A percentile compares a stretch with the other conserved stretches of the same genome.
phyloP scores from a whole-genome alignment of 2,797 vertebrate genomes.

The Holocentrus rufus region DNA sequence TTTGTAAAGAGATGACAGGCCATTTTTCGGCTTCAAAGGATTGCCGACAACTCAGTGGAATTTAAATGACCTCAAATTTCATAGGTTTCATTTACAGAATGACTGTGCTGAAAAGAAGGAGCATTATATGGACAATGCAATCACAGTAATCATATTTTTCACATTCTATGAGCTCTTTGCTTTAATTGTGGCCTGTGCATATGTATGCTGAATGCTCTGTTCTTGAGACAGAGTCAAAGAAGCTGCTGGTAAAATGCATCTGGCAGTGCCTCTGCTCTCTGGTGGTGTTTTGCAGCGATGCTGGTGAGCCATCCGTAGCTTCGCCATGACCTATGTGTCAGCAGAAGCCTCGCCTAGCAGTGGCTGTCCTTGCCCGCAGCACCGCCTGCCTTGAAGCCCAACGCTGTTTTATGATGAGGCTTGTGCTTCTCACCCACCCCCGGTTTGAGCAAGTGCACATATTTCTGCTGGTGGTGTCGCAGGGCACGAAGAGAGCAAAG shows the following conservation, averaged over 20 bases:
- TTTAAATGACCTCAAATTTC: slow-evolving; percentile 71
- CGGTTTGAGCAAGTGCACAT: slow-evolving; percentile 17
- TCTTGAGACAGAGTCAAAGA: slow-evolving; percentile 23
- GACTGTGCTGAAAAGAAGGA: slow-evolving; percentile 45
- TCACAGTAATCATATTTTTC: slow-evolving; percentile 50
- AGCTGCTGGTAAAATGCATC: slow-evolving; percentile 24
- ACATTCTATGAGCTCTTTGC: slow-evolving; percentile 33
- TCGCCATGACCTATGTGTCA: slow-evolving; percentile 62
- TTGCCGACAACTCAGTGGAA: slow-evolving; percentile 69
- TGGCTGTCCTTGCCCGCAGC: slow-evolving; percentile 55
- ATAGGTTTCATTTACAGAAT: slow-evolving; percentile 59
- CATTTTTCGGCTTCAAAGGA: slow-evolving; percentile 71
- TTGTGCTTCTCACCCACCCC: slow-evolving; percentile 15
- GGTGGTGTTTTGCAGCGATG: slow-evolving; percentile 34
- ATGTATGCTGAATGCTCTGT: slow-evolving; percentile 16
- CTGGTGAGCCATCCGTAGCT: slow-evolving; percentile 60
- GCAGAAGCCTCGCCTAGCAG: slow-evolving; percentile 42
- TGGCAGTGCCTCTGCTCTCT: slow-evolving; percentile 35
- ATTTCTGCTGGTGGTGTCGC: slow-evolving; percentile 19
- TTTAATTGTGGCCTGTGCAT: not conserved
- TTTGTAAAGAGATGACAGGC: slow-evolving; percentile 70
- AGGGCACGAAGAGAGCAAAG: slow-evolving; percentile 9
- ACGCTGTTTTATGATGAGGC: slow-evolving; percentile 19
- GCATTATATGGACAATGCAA: slow-evolving; percentile 48
- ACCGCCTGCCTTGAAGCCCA: slow-evolving; percentile 24